Conservation (phyloP, 2,888 invertebrate genomes). For the Chalcosyrphus nemorum region DNA sequence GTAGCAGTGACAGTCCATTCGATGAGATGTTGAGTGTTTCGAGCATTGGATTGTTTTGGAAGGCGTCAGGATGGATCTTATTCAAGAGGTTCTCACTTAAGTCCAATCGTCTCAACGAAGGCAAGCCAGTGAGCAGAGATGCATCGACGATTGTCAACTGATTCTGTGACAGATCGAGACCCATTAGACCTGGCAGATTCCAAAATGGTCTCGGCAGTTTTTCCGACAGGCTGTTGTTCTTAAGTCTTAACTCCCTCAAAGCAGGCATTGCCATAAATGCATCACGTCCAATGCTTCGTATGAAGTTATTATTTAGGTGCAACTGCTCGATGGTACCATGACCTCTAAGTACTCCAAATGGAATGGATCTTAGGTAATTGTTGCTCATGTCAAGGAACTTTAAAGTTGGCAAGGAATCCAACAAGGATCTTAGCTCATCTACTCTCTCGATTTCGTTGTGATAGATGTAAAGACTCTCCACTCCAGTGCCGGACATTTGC, state of each 20-base stretch:
- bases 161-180: constrained; percentile 91
- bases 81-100: constrained; percentile 88
- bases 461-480: constrained; percentile 90
- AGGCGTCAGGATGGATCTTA: constrained; percentile 88
- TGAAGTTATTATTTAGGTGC: constrained; percentile 90
- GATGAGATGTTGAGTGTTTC: constrained; percentile 91
- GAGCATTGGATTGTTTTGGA: constrained; percentile 87
- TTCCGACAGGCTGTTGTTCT: constrained; percentile 91
- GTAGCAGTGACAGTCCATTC: constrained; percentile 88
- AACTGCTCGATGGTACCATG: constrained; percentile 91
- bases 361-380: constrained; percentile 89
- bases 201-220: constrained; percentile 89
- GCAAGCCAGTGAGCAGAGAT: constrained; percentile 88
- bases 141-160: constrained; percentile 88
- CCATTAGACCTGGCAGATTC: constrained; percentile 92
- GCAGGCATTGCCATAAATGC: constrained; percentile 93
- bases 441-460: constrained; percentile 90
- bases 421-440: constrained; percentile 87
- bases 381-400: constrained; percentile 90
- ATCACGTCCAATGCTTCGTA: constrained; percentile 89
- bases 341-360: constrained; percentile 89
- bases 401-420: constrained; percentile 90
- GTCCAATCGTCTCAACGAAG: constrained; percentile 89
- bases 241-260: constrained; percentile 89
- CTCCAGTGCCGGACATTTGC: constrained; percentile 87